phyloP scores from a whole-genome alignment of 2,888 invertebrate species.

The Danaus chrysippus region DNA sequence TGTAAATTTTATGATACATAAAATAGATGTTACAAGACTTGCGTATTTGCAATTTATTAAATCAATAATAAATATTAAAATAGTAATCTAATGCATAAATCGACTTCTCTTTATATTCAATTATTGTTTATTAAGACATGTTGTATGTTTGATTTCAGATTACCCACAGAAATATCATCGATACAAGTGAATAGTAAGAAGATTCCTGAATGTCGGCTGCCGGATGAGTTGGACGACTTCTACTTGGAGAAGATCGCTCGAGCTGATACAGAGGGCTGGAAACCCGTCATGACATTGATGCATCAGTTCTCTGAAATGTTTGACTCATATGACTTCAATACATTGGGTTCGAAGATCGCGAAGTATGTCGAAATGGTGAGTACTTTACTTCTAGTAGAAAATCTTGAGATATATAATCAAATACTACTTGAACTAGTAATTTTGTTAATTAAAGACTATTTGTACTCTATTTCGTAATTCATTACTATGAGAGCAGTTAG shows the following conservation, averaged over 20 bases:
- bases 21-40: too few species aligned
- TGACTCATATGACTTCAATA: constrained; percentile 49
- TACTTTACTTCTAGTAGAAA: constrained; percentile 1
- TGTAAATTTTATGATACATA: too few species aligned
- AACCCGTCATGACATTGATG: constrained; percentile 52
- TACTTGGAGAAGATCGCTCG: constrained; percentile 47
- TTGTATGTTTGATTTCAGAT: constrained; percentile 36
- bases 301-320: constrained; percentile 59
- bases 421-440: not conserved
- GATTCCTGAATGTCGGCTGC: constrained; percentile 54
- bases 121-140: too few species aligned
- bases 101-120: too few species aligned
- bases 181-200: constrained; percentile 45
- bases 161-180: constrained; percentile 47
- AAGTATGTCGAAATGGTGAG: constrained; percentile 63
- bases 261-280: constrained; percentile 52
- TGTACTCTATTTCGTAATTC: too few species aligned
- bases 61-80: too few species aligned
- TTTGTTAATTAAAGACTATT: not conserved
- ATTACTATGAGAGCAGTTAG: too few species aligned
- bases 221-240: constrained; percentile 49
- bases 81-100: too few species aligned
- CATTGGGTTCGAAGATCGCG: constrained; percentile 59
- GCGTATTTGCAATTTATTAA: too few species aligned
- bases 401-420: not conserved